phyloP scores from a whole-genome alignment of 2,888 invertebrate genomes.

The Caprella mutica region DNA sequence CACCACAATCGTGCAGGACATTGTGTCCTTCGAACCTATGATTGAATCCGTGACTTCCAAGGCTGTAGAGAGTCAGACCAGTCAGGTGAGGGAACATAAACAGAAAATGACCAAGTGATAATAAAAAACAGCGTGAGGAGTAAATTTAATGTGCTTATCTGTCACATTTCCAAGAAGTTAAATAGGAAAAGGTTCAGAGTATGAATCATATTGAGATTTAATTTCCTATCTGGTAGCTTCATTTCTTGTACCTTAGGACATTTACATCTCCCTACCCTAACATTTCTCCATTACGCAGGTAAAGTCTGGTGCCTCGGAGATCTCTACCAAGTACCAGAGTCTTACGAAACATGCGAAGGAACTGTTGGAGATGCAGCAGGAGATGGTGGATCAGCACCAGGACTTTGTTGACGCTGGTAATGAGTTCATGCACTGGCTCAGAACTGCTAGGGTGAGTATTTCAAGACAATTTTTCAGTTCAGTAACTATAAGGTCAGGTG shows the following conservation, averaged over 20 bases:
- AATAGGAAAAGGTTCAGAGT: too few relatives aligned
- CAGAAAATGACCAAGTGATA: too few relatives aligned
- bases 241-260: too few relatives aligned
- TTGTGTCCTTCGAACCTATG: conserved; percentile 93
- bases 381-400: conserved; percentile 70
- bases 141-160: too few relatives aligned
- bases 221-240: too few relatives aligned
- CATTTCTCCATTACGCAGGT: conserved; percentile 38
- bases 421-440: conserved; percentile 84
- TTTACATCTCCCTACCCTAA: background rate
- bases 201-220: too few relatives aligned
- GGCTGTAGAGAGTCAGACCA: conserved; percentile 48
- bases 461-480: too few relatives aligned
- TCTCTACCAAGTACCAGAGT: conserved; percentile 78
- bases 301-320: conserved; percentile 72
- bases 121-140: too few relatives aligned
- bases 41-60: conserved; percentile 88
- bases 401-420: conserved; percentile 82
- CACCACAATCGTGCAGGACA: conserved; percentile 66
- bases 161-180: too few relatives aligned
- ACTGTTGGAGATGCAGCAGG: conserved; percentile 74
- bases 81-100: conserved; percentile 19
- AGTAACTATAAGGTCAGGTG: too few relatives aligned
- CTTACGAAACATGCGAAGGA: conserved; percentile 82
- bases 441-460: too few relatives aligned